Evolutionary conservation across 2,888 invertebrate species (phyloP).

Genomic region (Julus scandinavius): DNA sequence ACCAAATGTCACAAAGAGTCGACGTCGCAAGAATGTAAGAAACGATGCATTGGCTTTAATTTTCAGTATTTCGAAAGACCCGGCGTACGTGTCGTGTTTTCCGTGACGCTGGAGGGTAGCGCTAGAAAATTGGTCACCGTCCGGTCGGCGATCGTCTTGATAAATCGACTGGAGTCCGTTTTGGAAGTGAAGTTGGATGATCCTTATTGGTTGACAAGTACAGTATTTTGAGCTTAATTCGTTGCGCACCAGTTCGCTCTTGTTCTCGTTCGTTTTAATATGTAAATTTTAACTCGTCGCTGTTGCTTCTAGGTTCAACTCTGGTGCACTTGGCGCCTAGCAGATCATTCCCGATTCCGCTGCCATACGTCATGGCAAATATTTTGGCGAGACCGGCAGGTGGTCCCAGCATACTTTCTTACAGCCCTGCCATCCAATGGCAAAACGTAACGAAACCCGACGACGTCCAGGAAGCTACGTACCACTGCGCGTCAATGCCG

Average conservation of each 20-base stretch:
- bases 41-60: not conserved
- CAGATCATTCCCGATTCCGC: conserved; percentile 76
- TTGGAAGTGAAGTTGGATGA: conserved; percentile 79
- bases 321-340: conserved; percentile 4
- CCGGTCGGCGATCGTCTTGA: conserved; percentile 85
- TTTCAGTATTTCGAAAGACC: conserved; percentile 3
- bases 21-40: not conserved
- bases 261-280: no score
- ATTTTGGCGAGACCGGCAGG: conserved; percentile 79
- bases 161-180: conserved; percentile 79
- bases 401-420: conserved; percentile 65
- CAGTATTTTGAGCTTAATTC: conserved; percentile 7
- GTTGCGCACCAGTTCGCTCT: not conserved
- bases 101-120: conserved; percentile 90
- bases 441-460: conserved; percentile 70
- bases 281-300: no score
- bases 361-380: conserved; percentile 78
- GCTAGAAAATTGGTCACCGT: conserved; percentile 93
- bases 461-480: conserved; percentile 65
- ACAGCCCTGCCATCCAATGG: conserved; percentile 74
- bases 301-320: not conserved
- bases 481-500: conserved; percentile 64
- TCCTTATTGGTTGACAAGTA: conserved; percentile 58
- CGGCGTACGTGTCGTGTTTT: conserved; percentile 87
- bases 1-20: not conserved